Conservation (phyloP, 2,888 invertebrate species). For the Calameuta idolon region DNA sequence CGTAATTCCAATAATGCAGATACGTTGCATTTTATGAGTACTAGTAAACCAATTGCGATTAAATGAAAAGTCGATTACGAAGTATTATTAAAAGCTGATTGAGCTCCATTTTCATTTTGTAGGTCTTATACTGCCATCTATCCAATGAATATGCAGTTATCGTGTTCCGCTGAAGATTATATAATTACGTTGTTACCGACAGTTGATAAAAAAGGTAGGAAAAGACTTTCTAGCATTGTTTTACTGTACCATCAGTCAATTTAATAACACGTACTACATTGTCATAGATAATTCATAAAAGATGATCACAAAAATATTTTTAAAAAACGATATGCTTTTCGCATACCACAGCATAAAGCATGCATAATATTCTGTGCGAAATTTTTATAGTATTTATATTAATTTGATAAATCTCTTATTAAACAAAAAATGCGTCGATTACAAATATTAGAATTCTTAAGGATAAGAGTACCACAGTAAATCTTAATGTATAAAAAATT, state of each 20-base stretch:
- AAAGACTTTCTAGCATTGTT: background rate
- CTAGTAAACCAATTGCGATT: background rate
- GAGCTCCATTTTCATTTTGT: background rate
- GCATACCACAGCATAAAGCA: background rate
- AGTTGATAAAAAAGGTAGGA: background rate
- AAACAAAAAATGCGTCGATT: background rate
- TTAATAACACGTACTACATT: background rate
- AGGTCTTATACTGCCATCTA: background rate
- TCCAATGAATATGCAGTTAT: background rate
- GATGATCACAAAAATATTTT: background rate
- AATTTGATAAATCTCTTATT: background rate
- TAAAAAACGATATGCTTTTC: background rate
- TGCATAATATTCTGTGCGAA: background rate
- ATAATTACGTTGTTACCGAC: background rate
- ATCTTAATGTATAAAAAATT: background rate
- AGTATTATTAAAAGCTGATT: background rate
- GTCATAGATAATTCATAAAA: background rate
- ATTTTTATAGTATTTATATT: no score
- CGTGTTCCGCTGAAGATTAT: background rate
- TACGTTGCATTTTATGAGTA: background rate
- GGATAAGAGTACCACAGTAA: background rate
- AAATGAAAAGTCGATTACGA: background rate
- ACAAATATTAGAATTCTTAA: background rate
- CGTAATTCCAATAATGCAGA: background rate
- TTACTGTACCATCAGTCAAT: background rate